Evolutionary conservation across 2,113 vertebrate genomes (phyloP).

Genomic region (Symphodus melops): DNA sequence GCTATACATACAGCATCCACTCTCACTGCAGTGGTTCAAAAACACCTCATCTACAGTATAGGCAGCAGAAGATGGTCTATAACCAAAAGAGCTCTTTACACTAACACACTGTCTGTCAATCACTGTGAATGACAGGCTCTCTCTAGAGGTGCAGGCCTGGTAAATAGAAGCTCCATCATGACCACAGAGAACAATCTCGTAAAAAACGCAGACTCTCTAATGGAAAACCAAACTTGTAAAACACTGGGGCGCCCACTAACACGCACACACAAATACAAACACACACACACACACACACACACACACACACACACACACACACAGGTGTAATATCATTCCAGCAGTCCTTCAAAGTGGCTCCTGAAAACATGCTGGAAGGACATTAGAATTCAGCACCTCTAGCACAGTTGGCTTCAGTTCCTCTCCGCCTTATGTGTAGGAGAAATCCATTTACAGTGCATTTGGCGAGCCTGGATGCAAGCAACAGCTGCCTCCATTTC

Average conservation of each 20-base stretch:
- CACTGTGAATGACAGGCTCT: slow-evolving; percentile 49
- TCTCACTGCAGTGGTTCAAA: not conserved
- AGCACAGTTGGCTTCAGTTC: slow-evolving; percentile 42
- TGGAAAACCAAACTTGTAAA: slow-evolving; percentile 42
- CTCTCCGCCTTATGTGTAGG: slow-evolving; percentile 32
- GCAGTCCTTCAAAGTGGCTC: slow-evolving; percentile 27
- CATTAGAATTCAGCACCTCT: slow-evolving; percentile 43
- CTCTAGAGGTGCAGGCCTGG: slow-evolving; percentile 27
- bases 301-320: slow-evolving; percentile 6
- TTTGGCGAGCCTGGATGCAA: slow-evolving; percentile 42
- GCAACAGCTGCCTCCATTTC: slow-evolving; percentile 59
- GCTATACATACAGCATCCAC: not conserved
- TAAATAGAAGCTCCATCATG: slow-evolving; percentile 35
- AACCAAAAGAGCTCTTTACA: not conserved
- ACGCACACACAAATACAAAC: not conserved
- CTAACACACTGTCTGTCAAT: slow-evolving; percentile 48
- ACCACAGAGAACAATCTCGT: slow-evolving; percentile 46
- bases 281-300: not conserved
- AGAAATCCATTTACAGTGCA: slow-evolving; percentile 64
- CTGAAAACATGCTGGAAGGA: slow-evolving; percentile 43
- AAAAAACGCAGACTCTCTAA: slow-evolving; percentile 27
- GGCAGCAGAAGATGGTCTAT: not conserved
- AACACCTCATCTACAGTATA: not conserved
- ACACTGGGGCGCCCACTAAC: slow-evolving; percentile 10
- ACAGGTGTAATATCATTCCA: slow-evolving; percentile 24